Evolutionary conservation across 2,113 vertebrate genomes (phyloP), one percentile per base, ranked within the genome.

Genomic region (Mesocricetus auratus): DNA sequence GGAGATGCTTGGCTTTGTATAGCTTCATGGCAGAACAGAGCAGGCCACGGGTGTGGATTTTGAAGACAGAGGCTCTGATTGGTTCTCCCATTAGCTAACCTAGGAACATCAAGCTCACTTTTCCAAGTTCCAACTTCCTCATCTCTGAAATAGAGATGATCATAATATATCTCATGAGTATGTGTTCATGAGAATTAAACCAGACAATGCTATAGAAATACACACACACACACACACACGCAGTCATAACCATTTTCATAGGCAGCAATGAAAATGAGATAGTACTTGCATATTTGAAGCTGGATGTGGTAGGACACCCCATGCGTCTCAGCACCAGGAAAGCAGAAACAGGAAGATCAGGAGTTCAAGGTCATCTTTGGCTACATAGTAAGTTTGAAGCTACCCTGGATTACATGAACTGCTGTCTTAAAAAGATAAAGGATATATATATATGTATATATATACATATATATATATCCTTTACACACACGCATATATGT

Each of bases 191-290:
- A 97, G 39, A 75, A 93, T 86, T 81, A 69, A 64, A 21, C 17
- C 66, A 93, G 79, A 90, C 29, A 75, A 22, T 53, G 62, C 47
- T 64, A 58, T 64, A 62, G 16, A 86, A 93, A 56, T 3, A 56
- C 53, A 13, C 53, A 56, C 12, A 56, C 60, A 24, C 24, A 62
- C 19, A 33, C 7, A 39, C 12, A 9, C 42, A 42, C 53, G n/a
- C 81, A 73, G 33, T 95, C 93, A 29, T 45, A 91, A 45, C 50
- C 33, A 77, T 53, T n/a, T 94, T 64, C 53, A 60, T 66, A 66
- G 83, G 13, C 83, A 77, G 60, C 90, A 91, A 69, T 47, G 39
- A 69, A 58, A 94, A 62, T n/a, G 36, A 83, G 39, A n/a, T 91
- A 50, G 42, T 71, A 22, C 5, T 56, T 50, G 56, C 7, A 26